Evolutionary conservation across 2,797 vertebrate genomes (phyloP), one percentile per base, ranked within the genome.

Genomic region (Gallirallus australis): DNA sequence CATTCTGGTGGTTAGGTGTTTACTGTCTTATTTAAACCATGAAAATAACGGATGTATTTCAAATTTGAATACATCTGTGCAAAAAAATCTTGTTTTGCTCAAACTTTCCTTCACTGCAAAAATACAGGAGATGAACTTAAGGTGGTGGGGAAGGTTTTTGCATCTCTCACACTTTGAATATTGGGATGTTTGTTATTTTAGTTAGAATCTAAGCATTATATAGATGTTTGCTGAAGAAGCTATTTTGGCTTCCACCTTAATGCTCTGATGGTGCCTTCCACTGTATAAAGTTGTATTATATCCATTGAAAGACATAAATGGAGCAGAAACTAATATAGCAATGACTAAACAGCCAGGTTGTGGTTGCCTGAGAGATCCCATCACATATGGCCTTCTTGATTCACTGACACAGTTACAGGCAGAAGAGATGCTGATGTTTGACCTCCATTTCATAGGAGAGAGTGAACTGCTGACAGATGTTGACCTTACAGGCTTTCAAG

Each of bases 391-490:
- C 50, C 71, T 48, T 71, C 82, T 53, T 31, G 59, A 79, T 78
- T 94, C 64, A 82, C 31, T 86, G 88, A 77, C 87, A 82, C 0
- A 0, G 9, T 84, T 82, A 73, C 37, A 84, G 60, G 50, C 71
- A 30, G 42, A 30, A 0, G 0, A 77, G 45, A 66, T 79, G 82
- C 60, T 94, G 85, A 76, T 90, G 60, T 76, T 82, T 90, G 71
- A 89, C 78, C 60, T 94, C 73, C 45, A 37, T 91, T 91, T 72
- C 70, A 54, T 6, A 60, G 60, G 20, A 57, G 18, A 68, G 28
- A 35, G 37, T 56, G 70, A 88, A n/a, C 68, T 73, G 66, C 82
- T 94, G 83, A 47, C 95, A 96, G 87, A 94, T 90, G 88, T 92
- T 94, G 90, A 94, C 71, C 80, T 92, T 70, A 47, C 23, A 73